Conservation (phyloP, 2,797 vertebrate genomes). For the Nannoperca obscura region DNA sequence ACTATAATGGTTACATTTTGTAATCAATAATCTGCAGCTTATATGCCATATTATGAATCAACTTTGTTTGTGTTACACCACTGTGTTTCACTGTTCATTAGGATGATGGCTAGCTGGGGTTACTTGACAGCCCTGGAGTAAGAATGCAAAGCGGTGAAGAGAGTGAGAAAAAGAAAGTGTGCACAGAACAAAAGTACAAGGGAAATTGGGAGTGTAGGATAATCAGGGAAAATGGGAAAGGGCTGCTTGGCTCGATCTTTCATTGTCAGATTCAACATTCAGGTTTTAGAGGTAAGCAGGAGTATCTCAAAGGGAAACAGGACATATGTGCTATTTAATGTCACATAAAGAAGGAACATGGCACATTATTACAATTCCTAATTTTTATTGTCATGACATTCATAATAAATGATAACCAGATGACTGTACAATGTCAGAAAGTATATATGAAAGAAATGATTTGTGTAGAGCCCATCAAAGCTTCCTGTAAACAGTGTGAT, state of each 20-base stretch:
- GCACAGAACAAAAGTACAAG: conserved; percentile 27
- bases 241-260: conserved; percentile 31
- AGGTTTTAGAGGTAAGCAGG: conserved; percentile 45
- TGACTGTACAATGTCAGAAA: conserved; percentile 35
- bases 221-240: conserved; percentile 45
- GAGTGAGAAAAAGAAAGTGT: conserved; percentile 2
- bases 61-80: too few species aligned
- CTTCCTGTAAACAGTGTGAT: conserved; percentile 66
- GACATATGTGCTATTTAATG: conserved; percentile 25
- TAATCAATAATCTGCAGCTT: too few species aligned
- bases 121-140: conserved; percentile 59
- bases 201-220: conserved; percentile 31
- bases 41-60: too few species aligned
- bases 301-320: conserved; percentile 30
- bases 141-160: conserved; percentile 37
- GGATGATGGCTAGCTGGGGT: conserved; percentile 68
- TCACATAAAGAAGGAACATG: neutral
- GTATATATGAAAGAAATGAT: conserved; percentile 48
- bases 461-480: conserved; percentile 50
- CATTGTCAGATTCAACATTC: conserved; percentile 31
- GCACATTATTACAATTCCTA: conserved; percentile 20
- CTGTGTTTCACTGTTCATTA: conserved; percentile 81
- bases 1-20: too few species aligned
- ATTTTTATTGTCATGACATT: conserved; percentile 36
- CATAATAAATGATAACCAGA: conserved; percentile 44